Conservation (phyloP, 1,140 invertebrate genomes). For the Nylanderia fulva region DNA sequence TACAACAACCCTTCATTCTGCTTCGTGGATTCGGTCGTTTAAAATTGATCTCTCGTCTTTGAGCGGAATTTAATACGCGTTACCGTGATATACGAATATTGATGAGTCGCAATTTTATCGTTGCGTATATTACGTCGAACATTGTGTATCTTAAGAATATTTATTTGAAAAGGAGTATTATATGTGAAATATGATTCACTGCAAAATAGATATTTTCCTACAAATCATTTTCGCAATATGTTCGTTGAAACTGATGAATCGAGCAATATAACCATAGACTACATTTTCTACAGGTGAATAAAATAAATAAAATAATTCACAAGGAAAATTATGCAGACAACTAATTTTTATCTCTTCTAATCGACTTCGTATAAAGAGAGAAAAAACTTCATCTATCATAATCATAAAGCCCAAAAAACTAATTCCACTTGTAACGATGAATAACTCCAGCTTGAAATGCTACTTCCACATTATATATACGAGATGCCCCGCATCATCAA, state of each 20-base stretch:
- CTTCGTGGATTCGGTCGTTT: neutral
- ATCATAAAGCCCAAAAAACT: neutral
- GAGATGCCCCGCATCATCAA: neutral
- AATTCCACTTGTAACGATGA: neutral
- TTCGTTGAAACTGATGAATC: conserved; percentile 12
- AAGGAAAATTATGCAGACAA: no score
- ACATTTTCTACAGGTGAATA: conserved; percentile 6
- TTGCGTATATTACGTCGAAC: neutral
- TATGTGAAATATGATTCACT: conserved; percentile 22
- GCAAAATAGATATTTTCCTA: neutral
- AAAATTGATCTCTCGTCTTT: neutral
- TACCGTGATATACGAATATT: neutral
- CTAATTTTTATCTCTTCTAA: no score
- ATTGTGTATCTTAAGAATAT: neutral
- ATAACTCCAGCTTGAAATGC: neutral
- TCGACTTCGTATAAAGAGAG: no score
- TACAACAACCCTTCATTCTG: conserved; percentile 45
- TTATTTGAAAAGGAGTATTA: neutral
- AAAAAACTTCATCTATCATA: no score
- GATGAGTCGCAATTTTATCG: conserved; percentile 34
- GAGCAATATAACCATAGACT: neutral
- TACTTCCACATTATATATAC: neutral
- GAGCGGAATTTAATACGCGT: neutral
- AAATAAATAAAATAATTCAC: conserved; percentile 5
- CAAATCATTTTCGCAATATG: conserved; percentile 28